A percentile compares a stretch with the other conserved stretches of the same genome.
Conservation (phyloP, 92 coral and sea anemone genomes). For the Micromussa lordhowensis region DNA sequence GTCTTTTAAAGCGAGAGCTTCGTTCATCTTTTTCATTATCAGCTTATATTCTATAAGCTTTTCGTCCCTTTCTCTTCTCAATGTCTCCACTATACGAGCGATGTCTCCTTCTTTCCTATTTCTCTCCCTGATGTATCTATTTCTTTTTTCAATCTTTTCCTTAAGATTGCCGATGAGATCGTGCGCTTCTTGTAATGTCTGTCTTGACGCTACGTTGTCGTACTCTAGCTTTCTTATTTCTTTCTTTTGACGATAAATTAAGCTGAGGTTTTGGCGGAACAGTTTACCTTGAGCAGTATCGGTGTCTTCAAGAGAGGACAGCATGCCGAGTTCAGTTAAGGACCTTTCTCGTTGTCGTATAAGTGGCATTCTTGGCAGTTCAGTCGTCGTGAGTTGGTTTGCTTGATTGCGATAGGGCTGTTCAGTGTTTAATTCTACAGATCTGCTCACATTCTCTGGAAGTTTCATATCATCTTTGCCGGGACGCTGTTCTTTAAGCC, state of each 20-base stretch:
- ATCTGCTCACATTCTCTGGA: slow-evolving; percentile 17
- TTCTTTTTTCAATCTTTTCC: slow-evolving; percentile 59
- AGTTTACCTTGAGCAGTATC: slow-evolving; percentile 18
- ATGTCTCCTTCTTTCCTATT: slow-evolving; percentile 50
- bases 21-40: slow-evolving; percentile 55
- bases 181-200: slow-evolving; percentile 51
- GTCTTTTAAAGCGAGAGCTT: slow-evolving; percentile 55
- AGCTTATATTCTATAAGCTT: slow-evolving; percentile 56
- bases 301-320: not conserved
- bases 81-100: slow-evolving; percentile 36
- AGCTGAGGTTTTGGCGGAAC: slow-evolving; percentile 54
- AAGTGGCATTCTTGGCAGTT: slow-evolving; percentile 18
- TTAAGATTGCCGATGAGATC: slow-evolving; percentile 40
- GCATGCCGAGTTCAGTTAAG: not conserved
- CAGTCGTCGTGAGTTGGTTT: slow-evolving; percentile 9
- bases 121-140: slow-evolving; percentile 54
- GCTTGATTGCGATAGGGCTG: not conserved
- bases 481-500: not conserved
- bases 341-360: not conserved
- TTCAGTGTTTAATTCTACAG: not conserved
- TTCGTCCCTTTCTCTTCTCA: slow-evolving; percentile 59
- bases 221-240: slow-evolving; percentile 56
- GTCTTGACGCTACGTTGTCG: slow-evolving; percentile 52
- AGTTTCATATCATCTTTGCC: slow-evolving; percentile 11
- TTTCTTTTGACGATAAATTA: slow-evolving; percentile 62